Base-by-base conservation (phyloP, 2,797 vertebrate genomes). In the Poecilia wingei region DNA sequence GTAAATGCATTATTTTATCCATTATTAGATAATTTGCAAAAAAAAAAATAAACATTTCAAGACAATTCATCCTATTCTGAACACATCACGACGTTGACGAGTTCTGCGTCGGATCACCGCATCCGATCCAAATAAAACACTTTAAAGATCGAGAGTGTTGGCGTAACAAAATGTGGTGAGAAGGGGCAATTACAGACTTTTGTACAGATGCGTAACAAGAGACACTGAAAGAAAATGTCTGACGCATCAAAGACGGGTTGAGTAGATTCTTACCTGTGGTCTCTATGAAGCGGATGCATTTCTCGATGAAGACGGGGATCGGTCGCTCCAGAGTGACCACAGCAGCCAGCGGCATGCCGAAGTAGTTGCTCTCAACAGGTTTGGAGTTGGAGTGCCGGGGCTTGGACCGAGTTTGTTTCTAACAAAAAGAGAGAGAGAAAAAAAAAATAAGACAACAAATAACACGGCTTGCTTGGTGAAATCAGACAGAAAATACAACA, bases 221-320 rank as follows among this genome's bases (percentile, higher is more conserved):
- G 25, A 14, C 6, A 86, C 78, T 51, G 47, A 69, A n/a, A 55
- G 51, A 80, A 81, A 55, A 75, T 39, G 74, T 25, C 14, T 39
- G 61, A 28, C 0, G 3, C 5, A 36, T 49, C 14, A 41, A 69
- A 69, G 66, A 13, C 68, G 61, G 61, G 14, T n/a, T 20, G 45
- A 51, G 71, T 9, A 20, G 43, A 76, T 49, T 72, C 95, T 94
- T 89, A 98, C 98, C 98, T 72, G 96, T 99, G 1, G 96, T 95
- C 87, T 99, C 98, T 79, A 99, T 99, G 94, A 97, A 99, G 79
- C 97, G 96, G 61, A 99, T 98, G 88, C 98, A 99, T 79, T 98
- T 95, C 89, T 99, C 97, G 10, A 99, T 99, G 88, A 99, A 99
- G 75, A 98, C 12, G 0, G 98, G 98, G 85, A 99, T 99, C 0